phyloP scores from a whole-genome alignment of 2,113 vertebrate species.

The Spermophilus dauricus region DNA sequence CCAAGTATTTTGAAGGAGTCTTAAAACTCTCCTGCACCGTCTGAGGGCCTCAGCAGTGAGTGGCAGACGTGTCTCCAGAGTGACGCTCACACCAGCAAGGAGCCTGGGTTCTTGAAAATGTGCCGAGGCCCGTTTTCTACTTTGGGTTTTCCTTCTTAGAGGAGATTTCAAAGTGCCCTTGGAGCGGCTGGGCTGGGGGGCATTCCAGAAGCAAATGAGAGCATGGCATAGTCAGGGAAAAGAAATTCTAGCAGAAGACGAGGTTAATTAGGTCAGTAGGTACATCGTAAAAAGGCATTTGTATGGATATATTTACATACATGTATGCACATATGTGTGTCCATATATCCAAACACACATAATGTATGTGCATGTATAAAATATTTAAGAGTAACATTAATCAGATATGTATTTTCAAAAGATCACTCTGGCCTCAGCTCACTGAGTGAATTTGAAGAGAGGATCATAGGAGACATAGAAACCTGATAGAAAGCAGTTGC shows the following conservation, averaged over 20 bases:
- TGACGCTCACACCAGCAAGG: not conserved
- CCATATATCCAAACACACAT: not conserved
- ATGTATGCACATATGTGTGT: not conserved
- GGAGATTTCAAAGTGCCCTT: conserved; percentile 1
- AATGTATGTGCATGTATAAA: not conserved
- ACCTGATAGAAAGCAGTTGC: not conserved
- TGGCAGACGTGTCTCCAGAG: not conserved
- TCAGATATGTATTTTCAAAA: not conserved
- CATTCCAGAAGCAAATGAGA: conserved; percentile 25
- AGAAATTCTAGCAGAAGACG: not conserved
- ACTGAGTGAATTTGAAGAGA: not conserved
- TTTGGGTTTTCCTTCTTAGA: conserved; percentile 28
- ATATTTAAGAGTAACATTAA: not conserved
- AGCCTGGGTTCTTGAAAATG: not conserved
- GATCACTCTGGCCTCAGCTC: not conserved
- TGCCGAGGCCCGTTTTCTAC: not conserved
- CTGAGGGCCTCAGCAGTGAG: not conserved
- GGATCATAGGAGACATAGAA: not conserved
- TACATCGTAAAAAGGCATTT: not conserved
- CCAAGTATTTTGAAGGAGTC: not conserved
- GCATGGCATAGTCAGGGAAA: not conserved
- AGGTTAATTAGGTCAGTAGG: not conserved
- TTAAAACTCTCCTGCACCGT: not conserved
- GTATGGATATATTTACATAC: not conserved
- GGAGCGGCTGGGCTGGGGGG: too few relatives aligned